Evolutionary conservation across 1,140 invertebrate species (phyloP), one percentile per base, ranked within the genome.

Genomic region (Aethina tumida): DNA sequence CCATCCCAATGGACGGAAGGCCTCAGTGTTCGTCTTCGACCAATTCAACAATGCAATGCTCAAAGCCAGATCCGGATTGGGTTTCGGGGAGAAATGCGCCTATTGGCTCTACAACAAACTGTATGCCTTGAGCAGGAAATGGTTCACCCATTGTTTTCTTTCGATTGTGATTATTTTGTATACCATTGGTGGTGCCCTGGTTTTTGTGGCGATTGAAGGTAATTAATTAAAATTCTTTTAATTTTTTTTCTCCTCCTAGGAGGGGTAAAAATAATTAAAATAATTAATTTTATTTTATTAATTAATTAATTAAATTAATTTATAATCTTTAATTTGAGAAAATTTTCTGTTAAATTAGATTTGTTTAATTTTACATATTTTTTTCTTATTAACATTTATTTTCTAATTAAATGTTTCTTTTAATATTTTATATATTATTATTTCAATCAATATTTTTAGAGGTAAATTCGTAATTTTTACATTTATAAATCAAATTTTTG

Each of bases 121-220:
- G 25, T 78, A 78, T 56, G 65, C 71, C 8, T 78, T 77, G 69
- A 89, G 84, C 1, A 79, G 75, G 49, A 74, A 75, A 43, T 91
- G 86, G 84, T 89, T 91, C 59, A 89, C 85, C 5, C 87, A 92
- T 65, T 74, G 88, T 20, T 87, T 91, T 59, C 70, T 92, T 37
- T 73, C 82, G 46, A 52, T 83, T 35, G 74, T 89, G 43, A 72
- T 91, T 18, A 63, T 79, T 16, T 62, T 78, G 4, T 91, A 90
- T 58, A 89, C 78, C 43, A 62, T 81, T 15, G 71, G 81, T 1
- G 88, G 87, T 15, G 87, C 84, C 0, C 60, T 78, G 21, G 64
- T 88, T 6, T 91, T 91, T 56, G 63, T 76, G 13, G 66, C 74
- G 13, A 60, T 88, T 10, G 88, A 91, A 70, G 75, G 81, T 79